Base-by-base conservation (phyloP, 2,797 vertebrate genomes). In the Aselliscus stoliczkanus region DNA sequence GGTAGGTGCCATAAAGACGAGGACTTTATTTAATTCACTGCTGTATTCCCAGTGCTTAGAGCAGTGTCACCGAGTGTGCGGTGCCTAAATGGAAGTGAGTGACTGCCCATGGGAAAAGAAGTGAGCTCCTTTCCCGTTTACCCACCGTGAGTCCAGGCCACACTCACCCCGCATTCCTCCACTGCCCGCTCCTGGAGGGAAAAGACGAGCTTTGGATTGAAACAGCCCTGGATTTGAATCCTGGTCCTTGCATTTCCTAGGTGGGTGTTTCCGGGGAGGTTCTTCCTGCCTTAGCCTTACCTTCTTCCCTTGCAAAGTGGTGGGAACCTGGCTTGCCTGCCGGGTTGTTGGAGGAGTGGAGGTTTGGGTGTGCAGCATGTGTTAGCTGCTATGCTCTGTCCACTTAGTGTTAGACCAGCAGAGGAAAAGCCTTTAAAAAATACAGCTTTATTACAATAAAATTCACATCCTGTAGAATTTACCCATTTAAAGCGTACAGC, bases 71-170 rank as follows among this genome's bases (percentile, higher is more conserved):
- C 29, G 25, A 10, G 37, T 25, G 15, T 39, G 39, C 7, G 20
- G 52, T 56, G 34, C 62, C 4, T 7, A 42, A 58, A 29, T 7
- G 9, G 34, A 64, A 21, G 10, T 4, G 27, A 37, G 7, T 3
- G 18, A 7, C 13, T 21, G 42, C 54, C 42, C 18, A 2, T 4
- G 2, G 11, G n/a, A n/a, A n/a, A n/a, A n/a, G n/a, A n/a, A n/a
- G n/a, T n/a, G n/a, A n/a, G 13, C 14, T 27, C 31, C 17, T 34
- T 34, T 42, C 2, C 0, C 2, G 29, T 42, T 18, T 34, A 11
- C 31, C 52, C 20, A 5, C 18, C 2, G 0, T 1, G 42, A 39
- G 56, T 50, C 73, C 39, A 52, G 31, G 12, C 34, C 34, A 13
- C 4, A 1, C 23, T 37, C 12, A 18, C 9, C 44, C 44, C 44